Conservation (phyloP, 2,797 vertebrate genomes). For the Gadopsis bispinosus region DNA sequence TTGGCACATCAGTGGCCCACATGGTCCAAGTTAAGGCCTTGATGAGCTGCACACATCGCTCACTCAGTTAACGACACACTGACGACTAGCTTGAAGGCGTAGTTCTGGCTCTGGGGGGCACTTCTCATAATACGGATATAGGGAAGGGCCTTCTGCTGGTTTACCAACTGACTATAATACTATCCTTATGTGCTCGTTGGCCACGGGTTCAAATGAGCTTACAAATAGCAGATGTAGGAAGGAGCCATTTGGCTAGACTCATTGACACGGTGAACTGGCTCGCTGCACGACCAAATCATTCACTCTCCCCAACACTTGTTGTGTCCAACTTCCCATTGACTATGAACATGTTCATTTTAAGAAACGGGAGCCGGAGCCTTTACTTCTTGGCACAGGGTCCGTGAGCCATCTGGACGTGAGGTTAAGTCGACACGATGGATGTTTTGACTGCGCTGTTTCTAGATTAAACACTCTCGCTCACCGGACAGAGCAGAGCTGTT, state of each 20-base stretch:
- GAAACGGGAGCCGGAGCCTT: conserved; percentile 71
- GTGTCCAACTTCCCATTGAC: conserved; percentile 75
- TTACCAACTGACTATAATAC: conserved; percentile 70
- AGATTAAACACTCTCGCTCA: conserved; percentile 60
- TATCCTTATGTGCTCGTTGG: conserved; percentile 73
- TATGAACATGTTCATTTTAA: conserved; percentile 67
- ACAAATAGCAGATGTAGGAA: conserved; percentile 77
- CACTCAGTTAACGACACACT: conserved; percentile 29
- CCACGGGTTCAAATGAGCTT: conserved; percentile 67
- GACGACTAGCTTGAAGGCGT: conserved; percentile 46
- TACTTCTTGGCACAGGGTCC: conserved; percentile 65
- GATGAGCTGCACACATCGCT: conserved; percentile 59
- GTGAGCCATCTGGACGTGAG: conserved; percentile 76
- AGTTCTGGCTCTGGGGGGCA: conserved; percentile 55
- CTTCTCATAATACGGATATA: conserved; percentile 64
- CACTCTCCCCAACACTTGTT: conserved; percentile 59
- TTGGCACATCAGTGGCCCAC: conserved; percentile 29
- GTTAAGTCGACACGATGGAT: conserved; percentile 69
- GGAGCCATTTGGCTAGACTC: conserved; percentile 72
- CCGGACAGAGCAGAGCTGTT: conserved; percentile 40
- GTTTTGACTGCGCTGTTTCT: conserved; percentile 77
- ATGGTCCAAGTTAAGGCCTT: conserved; percentile 56
- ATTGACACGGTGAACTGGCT: conserved; percentile 70
- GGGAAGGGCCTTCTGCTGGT: conserved; percentile 68
- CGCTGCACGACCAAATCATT: conserved; percentile 63